These are phyloP conservation scores for Gadus macrocephalus DNA, from an alignment of 2,113 vertebrate species.

Conservation along the genomic window DNA sequence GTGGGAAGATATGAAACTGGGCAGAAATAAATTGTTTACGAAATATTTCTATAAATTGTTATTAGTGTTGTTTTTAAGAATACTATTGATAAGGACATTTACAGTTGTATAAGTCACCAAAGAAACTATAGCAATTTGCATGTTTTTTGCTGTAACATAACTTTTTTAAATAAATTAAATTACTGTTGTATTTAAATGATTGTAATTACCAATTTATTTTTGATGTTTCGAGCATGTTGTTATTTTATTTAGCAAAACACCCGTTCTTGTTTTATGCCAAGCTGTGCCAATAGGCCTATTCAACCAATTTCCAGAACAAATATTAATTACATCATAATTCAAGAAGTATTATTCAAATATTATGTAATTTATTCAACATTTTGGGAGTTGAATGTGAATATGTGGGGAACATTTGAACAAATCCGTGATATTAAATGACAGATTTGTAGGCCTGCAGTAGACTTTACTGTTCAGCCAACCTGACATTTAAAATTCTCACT, in stretches of 20 bases:
- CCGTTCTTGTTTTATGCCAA: constrained; percentile 59
- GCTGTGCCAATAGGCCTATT: constrained; percentile 52
- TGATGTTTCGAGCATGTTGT: constrained; percentile 69
- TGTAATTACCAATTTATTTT: constrained; percentile 71
- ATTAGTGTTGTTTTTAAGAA: constrained; percentile 50
- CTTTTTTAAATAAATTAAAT: constrained; percentile 59
- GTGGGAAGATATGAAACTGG: no score
- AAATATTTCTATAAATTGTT: constrained; percentile 32
- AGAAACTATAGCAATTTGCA: constrained; percentile 73
- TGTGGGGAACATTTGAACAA: no score
- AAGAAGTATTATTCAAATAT: constrained; percentile 35
- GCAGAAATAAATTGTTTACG: constrained; percentile 44
- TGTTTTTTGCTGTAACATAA: constrained; percentile 70
- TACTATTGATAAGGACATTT: constrained; percentile 46
- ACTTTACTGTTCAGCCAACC: no score
- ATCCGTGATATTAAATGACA: no score
- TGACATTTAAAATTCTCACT: no score
- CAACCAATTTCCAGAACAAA: constrained; percentile 62
- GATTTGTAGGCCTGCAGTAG: no score
- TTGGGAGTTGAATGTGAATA: constrained; percentile 1
- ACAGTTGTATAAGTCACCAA: constrained; percentile 68
- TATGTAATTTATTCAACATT: constrained; percentile 36
- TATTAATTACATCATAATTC: constrained; percentile 64
- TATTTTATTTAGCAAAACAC: constrained; percentile 51
- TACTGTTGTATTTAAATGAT: constrained; percentile 75